phyloP scores from a whole-genome alignment of 2,888 invertebrate species.

The Hecatera dysodea region DNA sequence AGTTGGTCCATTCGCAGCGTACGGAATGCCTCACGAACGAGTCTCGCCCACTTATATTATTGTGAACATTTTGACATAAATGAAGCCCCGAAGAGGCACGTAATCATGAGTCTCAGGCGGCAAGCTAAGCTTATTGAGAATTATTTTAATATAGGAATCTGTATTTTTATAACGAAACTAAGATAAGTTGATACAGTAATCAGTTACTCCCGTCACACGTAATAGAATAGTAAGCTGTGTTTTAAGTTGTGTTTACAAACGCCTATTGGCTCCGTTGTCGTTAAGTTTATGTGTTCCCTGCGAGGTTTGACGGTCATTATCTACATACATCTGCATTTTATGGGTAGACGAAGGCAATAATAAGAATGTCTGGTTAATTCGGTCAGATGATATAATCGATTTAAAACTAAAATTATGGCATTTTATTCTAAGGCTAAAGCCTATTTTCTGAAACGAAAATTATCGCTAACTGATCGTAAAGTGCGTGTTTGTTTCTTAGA shows the following conservation, averaged over 20 bases:
- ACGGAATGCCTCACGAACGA: constrained; percentile 25
- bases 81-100: constrained; percentile 86
- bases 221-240: constrained; percentile 74
- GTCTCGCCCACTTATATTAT: constrained; percentile 30
- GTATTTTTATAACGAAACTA: constrained; percentile 89
- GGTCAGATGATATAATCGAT: constrained; percentile 7
- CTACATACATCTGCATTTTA: constrained; percentile 64
- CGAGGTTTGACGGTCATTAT: constrained; percentile 56
- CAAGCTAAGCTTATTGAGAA: constrained; percentile 88
- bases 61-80: constrained; percentile 66
- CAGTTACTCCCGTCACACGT: constrained; percentile 78
- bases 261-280: constrained; percentile 81
- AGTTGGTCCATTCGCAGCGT: constrained; percentile 6
- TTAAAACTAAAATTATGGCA: constrained; percentile 10
- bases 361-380: constrained; percentile 44
- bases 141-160: constrained; percentile 87
- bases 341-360: constrained; percentile 52
- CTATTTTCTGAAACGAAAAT: background rate
- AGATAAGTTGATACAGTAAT: constrained; percentile 79
- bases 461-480: background rate
- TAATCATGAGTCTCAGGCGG: constrained; percentile 86
- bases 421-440: background rate
- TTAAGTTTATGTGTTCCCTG: constrained; percentile 78
- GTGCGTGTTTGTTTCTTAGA: background rate
- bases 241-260: constrained; percentile 73